Percentiles rank a stretch among this genome's conserved stretches.
Evolutionary conservation across 2,113 vertebrate species (phyloP).

Genomic region (Sturnira hondurensis): DNA sequence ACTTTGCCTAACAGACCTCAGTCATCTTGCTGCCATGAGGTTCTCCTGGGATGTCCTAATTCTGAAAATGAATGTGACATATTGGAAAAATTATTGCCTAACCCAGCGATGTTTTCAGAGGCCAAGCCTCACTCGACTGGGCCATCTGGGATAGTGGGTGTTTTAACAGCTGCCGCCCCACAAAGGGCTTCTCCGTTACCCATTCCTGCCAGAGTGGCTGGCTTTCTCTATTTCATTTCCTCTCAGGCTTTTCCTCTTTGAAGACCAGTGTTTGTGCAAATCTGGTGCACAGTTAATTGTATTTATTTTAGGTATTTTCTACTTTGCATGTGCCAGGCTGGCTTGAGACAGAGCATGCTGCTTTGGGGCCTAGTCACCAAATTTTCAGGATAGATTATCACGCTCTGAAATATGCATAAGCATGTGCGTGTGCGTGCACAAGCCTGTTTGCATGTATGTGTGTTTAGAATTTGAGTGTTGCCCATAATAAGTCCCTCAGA

Average conservation of each 20-base stretch:
- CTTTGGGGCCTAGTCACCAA: neutral
- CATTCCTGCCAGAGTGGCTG: neutral
- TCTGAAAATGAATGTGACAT: neutral
- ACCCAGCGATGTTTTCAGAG: neutral
- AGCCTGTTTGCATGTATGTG: neutral
- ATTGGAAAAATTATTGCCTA: neutral
- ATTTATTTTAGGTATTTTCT: constrained; percentile 36
- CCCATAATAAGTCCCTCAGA: constrained; percentile 46
- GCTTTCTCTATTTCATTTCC: neutral
- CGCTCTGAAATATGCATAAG: neutral
- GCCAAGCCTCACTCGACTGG: neutral
- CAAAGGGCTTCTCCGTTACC: neutral
- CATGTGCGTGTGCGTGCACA: fast-evolving
- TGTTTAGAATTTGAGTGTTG: constrained; percentile 17
- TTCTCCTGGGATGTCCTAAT: neutral
- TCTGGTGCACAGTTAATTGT: neutral
- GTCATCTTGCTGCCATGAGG: neutral
- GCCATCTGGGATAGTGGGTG: neutral
- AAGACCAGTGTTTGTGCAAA: neutral
- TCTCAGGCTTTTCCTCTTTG: neutral
- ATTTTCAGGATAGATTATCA: neutral
- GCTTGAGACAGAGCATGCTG: neutral
- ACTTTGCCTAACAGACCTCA: neutral
- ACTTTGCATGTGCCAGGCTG: neutral
- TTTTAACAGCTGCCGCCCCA: neutral